Evolutionary conservation across 2,888 invertebrate genomes (phyloP), one percentile per base, ranked within the genome.

Genomic region (Elegia similella): DNA sequence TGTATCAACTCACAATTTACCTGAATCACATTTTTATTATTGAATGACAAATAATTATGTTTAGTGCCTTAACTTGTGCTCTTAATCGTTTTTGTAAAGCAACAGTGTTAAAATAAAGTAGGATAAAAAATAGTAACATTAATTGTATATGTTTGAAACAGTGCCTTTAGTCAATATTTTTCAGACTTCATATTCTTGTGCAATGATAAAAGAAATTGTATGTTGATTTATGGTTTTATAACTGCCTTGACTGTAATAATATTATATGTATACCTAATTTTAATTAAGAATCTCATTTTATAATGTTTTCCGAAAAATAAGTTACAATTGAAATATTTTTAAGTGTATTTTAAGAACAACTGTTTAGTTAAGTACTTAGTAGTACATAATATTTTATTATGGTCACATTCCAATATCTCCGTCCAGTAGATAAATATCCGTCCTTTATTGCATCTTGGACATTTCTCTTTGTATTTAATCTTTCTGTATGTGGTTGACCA

Each of bases 51-150:
- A 23, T 23, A 23, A 23, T 23, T 23, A 23, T 23, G 43, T 52
- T 15, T 42, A 47, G 57, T 57, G 60, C 52, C 57, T 60, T 57
- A 57, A 50, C 15, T 12, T 16, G 32, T 55, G 44, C 47, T 50
- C 13, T 17, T n/a, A 38, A 17, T 52, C 38, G 34, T n/a, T 30
- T 6, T 3, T 8, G 7, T 8, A 32, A 10, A 10, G 12, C 12
- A 34, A 7, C 34, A 34, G 34, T 32, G 32, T 34, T 34, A 12
- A 34, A 2, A 12, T 34, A 34, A 7, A 34, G 8, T 34, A 34
- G 34, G 34, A 1, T 10, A 12, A 38, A n/a, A 12, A 38, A n/a
- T 12, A 5, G n/a, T 38, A 38, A n/a, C 38, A 38, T 38, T 38
- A n/a, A 38, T 12, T 38, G 34, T 34, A 23, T 23, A 23, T 34